Conservation (phyloP, 2,888 invertebrate genomes). For the Noctua janthina region DNA sequence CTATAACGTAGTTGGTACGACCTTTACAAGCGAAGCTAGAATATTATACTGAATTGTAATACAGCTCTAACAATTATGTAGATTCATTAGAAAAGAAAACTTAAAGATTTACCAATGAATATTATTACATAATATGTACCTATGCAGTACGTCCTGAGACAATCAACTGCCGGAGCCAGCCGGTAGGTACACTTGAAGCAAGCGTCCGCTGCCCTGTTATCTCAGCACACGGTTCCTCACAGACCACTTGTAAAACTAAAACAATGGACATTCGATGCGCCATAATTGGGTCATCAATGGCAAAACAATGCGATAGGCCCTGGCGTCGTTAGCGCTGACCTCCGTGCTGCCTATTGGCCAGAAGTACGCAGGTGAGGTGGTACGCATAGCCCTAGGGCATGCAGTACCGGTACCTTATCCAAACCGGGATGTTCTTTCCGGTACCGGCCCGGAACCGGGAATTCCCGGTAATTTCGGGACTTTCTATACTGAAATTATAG, state of each 20-base stretch:
- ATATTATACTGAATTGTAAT: neutral
- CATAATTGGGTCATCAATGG: constrained; percentile 58
- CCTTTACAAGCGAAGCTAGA: neutral
- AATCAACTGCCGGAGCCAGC: neutral
- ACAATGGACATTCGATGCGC: constrained; percentile 35
- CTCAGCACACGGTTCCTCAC: constrained; percentile 7
- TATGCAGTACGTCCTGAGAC: neutral
- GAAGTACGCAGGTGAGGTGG: constrained; percentile 36
- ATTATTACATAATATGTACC: neutral
- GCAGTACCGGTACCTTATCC: too few relatives aligned
- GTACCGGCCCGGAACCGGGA: too few relatives aligned
- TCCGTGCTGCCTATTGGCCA: constrained; percentile 68
- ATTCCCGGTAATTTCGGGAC: too few relatives aligned
- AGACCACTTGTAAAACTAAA: constrained; percentile 17
- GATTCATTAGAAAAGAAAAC: neutral
- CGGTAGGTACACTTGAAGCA: neutral
- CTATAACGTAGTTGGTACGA: neutral
- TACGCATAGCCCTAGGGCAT: neutral
- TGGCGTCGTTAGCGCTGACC: constrained; percentile 66
- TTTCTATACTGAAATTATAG: too few relatives aligned
- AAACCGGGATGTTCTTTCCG: too few relatives aligned
- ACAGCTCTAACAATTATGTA: neutral
- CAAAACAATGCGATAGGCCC: constrained; percentile 55
- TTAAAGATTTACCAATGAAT: neutral
- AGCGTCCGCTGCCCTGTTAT: neutral